Percentiles rank a stretch among this genome's conserved stretches.
Evolutionary conservation across 1,140 invertebrate species (phyloP).

Genomic region (Doryteuthis pealeii): DNA sequence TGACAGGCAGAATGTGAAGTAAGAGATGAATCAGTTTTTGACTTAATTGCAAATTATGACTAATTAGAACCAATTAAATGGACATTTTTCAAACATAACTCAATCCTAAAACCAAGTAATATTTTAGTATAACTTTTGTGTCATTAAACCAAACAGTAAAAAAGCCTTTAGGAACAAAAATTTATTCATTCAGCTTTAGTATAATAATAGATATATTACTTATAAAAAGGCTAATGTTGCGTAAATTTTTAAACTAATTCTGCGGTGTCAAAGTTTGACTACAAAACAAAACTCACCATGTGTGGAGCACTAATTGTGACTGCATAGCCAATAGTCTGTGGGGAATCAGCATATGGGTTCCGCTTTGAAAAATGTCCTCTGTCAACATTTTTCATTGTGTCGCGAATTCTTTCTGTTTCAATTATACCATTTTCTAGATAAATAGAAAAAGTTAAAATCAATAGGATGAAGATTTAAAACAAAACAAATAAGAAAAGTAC

Average conservation of each 20-base stretch:
- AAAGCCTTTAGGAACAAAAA: too few species aligned
- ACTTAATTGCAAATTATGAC: too few species aligned
- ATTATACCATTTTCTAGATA: slow-evolving; percentile 86
- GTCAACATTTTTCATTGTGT: slow-evolving; percentile 84
- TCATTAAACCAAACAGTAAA: too few species aligned
- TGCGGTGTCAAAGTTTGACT: too few species aligned
- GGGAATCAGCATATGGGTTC: slow-evolving; percentile 86
- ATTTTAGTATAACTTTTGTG: too few species aligned
- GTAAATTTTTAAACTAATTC: not conserved
- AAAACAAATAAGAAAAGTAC: too few species aligned
- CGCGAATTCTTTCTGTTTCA: slow-evolving; percentile 74
- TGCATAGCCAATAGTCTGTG: slow-evolving; percentile 69
- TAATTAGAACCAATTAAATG: too few species aligned
- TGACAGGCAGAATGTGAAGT: not conserved
- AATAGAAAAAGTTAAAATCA: slow-evolving; percentile 47
- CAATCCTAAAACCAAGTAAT: too few species aligned
- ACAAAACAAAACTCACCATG: slow-evolving; percentile 79
- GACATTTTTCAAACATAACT: too few species aligned
- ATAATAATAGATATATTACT: too few species aligned
- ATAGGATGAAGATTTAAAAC: too few species aligned
- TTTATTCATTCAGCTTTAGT: too few species aligned
- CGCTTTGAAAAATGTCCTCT: slow-evolving; percentile 75
- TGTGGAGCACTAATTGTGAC: slow-evolving; percentile 98
- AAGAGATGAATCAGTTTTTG: not conserved
- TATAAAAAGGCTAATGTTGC: not conserved